Base-by-base conservation (phyloP, 1,140 invertebrate species). In the Thereuonema tuberculata region DNA sequence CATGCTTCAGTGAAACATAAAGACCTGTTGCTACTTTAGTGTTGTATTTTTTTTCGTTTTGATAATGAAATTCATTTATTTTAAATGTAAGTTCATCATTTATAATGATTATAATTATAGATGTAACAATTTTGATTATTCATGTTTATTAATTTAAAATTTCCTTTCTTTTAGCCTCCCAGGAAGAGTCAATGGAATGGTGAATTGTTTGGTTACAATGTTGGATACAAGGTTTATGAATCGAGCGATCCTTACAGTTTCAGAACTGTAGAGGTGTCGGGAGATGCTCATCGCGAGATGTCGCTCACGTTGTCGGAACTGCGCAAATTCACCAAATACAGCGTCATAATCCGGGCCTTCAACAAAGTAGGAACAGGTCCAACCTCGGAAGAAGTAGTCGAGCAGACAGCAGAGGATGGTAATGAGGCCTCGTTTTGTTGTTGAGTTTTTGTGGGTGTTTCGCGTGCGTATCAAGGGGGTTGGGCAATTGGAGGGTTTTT, bases 381-480 rank as follows among this genome's bases (percentile, higher is more conserved):
- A 0, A 82, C 89, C 68, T 91, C 87, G 26, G 84, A 86, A 49
- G 89, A 94, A 72, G 80, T 86, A n/a, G 84, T 84, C 66, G 88
- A 91, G 48, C 89, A 92, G 68, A 93, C 90, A 1, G 87, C 88
- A 15, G 89, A 94, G 80, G 89, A 89, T 47, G 89, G 89, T 87
- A 69, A 77, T n/a, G n/a, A n/a, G n/a, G n/a, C n/a, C n/a, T n/a
- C n/a, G n/a, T n/a, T n/a, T n/a, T n/a, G 52, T 5, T n/a, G 50
- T 52, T n/a, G n/a, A n/a, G n/a, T n/a, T n/a, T n/a, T n/a, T n/a
- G n/a, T n/a, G 71, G 72, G 73, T 49, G 66, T n/a, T n/a, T n/a
- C n/a, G n/a, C n/a, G n/a, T n/a, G n/a, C n/a, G n/a, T n/a, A n/a
- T n/a, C n/a, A n/a, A n/a, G n/a, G n/a, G n/a, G n/a, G n/a, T n/a